A percentile compares a stretch with the other conserved stretches of the same genome.
Evolutionary conservation across 2,113 vertebrate species (phyloP).

Genomic region (Oenanthe melanoleuca): DNA sequence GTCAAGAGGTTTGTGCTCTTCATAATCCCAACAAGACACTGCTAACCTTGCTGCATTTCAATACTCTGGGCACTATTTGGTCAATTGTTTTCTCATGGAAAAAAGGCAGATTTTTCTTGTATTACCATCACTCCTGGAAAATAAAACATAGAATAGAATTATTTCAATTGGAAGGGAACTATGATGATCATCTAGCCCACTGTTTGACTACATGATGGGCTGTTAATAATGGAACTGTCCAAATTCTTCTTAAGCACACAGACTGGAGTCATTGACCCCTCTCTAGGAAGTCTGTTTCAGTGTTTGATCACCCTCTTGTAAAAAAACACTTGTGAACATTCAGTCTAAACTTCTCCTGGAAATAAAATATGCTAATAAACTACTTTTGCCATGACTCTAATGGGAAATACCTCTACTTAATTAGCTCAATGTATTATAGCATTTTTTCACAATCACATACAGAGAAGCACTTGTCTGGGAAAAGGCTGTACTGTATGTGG

Average conservation of each 20-base stretch:
- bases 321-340: not conserved
- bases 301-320: not conserved
- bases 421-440: not conserved
- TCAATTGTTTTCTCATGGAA: not conserved
- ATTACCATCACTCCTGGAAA: not conserved
- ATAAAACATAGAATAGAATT: not conserved
- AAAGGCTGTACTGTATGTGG: not conserved
- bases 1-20: not conserved
- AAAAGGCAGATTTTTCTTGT: not conserved
- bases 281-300: not conserved
- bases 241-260: not conserved
- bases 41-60: not conserved
- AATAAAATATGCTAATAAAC: not conserved
- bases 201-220: not conserved
- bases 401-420: not conserved
- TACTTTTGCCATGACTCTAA: not conserved
- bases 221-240: not conserved
- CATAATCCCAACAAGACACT: not conserved
- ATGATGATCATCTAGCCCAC: not conserved
- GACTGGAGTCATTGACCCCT: fast-evolving
- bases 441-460: not conserved
- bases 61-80: not conserved
- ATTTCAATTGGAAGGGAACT: not conserved
- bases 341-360: not conserved
- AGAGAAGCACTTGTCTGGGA: not conserved